These are phyloP conservation scores for Dusona sp. DNA, from an alignment of 2,888 invertebrate species.

Conservation along the genomic window DNA sequence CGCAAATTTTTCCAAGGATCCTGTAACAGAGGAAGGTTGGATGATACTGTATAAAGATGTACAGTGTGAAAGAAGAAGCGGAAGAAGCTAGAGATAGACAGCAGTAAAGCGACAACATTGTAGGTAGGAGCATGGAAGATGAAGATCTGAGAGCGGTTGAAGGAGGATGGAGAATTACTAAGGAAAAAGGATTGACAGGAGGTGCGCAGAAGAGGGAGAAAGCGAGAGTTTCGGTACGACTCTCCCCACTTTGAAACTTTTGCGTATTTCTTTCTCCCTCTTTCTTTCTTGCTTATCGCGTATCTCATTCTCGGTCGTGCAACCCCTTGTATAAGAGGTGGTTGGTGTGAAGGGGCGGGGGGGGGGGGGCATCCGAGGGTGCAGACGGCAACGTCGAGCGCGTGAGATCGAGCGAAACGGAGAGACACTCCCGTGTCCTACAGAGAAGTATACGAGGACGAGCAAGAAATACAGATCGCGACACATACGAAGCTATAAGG, in stretches of 20 bases:
- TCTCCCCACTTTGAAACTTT: constrained; percentile 21
- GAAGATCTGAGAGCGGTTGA: constrained; percentile 31
- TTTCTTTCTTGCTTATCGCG: constrained; percentile 8
- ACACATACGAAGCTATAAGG: constrained; percentile 32
- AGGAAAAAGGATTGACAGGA: constrained; percentile 65
- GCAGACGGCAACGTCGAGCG: constrained; percentile 44
- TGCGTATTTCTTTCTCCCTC: constrained; percentile 31
- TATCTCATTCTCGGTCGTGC: constrained; percentile 27
- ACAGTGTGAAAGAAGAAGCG: constrained; percentile 30
- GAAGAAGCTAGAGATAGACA: constrained; percentile 12
- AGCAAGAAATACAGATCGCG: constrained; percentile 55
- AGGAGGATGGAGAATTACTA: constrained; percentile 44
- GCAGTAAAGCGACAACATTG: constrained; percentile 29
- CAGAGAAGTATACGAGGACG: constrained; percentile 21
- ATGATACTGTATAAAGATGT: constrained; percentile 1
- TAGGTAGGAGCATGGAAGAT: constrained; percentile 26
- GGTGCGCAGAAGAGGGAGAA: constrained; percentile 62
- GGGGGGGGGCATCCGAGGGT: constrained; percentile 43
- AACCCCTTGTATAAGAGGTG: constrained; percentile 11
- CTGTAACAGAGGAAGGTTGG: constrained; percentile 6
- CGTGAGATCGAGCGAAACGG: constrained; percentile 64
- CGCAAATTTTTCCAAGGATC: constrained; percentile 30
- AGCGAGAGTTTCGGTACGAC: constrained; percentile 57
- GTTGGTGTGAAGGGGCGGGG: constrained; percentile 1
- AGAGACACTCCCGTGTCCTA: constrained; percentile 46